phyloP scores from a whole-genome alignment of 2,888 invertebrate genomes.

The Rhopalosiphum nymphaeae region DNA sequence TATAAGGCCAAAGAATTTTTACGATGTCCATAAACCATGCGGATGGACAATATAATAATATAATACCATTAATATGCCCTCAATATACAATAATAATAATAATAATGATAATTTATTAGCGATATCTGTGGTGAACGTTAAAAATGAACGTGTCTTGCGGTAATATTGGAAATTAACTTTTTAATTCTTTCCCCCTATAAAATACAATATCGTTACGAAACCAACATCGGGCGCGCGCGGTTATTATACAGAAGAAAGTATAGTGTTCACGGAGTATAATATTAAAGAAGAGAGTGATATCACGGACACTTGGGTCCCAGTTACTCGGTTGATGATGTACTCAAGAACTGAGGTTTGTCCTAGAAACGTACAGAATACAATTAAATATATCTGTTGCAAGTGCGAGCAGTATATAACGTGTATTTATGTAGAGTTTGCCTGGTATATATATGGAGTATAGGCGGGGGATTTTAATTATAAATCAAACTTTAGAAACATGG shows the following conservation, averaged over 20 bases:
- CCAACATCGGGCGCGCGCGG: neutral
- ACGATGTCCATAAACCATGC: conserved; percentile 63
- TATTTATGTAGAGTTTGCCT: neutral
- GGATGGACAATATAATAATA: conserved; percentile 58
- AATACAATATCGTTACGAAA: neutral
- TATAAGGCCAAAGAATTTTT: conserved; percentile 61
- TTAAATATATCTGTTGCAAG: neutral
- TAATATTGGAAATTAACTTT: conserved; percentile 41
- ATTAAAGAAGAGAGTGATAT: neutral
- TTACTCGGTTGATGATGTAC: neutral
- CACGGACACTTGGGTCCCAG: neutral
- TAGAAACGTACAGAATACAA: neutral
- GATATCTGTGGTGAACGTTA: conserved; percentile 32
- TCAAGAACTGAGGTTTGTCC: neutral
- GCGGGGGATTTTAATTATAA: conserved; percentile 44
- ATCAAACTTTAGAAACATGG: conserved; percentile 28
- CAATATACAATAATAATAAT: conserved; percentile 45
- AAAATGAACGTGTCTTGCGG: conserved; percentile 11
- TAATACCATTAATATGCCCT: conserved; percentile 54
- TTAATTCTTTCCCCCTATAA: conserved; percentile 16
- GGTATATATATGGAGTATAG: neutral
- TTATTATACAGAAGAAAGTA: neutral
- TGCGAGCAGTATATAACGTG: neutral
- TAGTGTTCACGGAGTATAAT: neutral
- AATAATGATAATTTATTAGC: conserved; percentile 42